These are phyloP conservation scores for Philonicus albiceps DNA, from an alignment of 2,888 invertebrate genomes.

Conservation along the genomic window DNA sequence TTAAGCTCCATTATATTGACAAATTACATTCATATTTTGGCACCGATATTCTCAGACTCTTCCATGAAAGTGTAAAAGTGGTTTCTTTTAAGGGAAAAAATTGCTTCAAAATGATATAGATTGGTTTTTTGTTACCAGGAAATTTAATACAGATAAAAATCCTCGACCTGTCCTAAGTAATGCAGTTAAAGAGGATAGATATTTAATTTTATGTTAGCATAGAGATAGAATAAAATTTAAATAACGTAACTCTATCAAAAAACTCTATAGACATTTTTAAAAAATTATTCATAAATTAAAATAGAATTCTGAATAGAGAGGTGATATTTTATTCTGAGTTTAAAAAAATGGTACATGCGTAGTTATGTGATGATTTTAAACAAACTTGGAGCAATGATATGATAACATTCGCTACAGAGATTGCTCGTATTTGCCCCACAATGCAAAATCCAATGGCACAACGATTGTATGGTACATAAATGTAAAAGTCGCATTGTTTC, in stretches of 20 bases:
- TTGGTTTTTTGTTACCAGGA: background rate
- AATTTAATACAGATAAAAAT: background rate
- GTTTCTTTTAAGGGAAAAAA: background rate
- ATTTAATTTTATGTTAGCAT: background rate
- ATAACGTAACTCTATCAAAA: background rate
- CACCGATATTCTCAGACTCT: background rate
- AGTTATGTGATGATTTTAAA: background rate
- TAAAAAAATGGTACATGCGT: background rate
- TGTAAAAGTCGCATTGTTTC: background rate
- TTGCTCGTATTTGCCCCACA: background rate
- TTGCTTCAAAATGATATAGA: background rate
- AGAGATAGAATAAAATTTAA: background rate
- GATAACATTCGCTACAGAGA: background rate
- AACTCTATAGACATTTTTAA: background rate
- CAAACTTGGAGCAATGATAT: background rate
- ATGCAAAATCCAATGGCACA: background rate
- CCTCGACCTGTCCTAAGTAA: background rate
- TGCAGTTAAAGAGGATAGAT: background rate
- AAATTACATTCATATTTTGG: background rate
- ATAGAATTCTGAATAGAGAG: background rate
- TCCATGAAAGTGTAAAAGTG: background rate
- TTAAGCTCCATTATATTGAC: background rate
- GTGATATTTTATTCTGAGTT: background rate
- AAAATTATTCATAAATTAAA: background rate
- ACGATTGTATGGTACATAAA: background rate